Evolutionary conservation across 2,888 invertebrate genomes (phyloP), one percentile per base, ranked within the genome.

Genomic region (Andrena flavipes): DNA sequence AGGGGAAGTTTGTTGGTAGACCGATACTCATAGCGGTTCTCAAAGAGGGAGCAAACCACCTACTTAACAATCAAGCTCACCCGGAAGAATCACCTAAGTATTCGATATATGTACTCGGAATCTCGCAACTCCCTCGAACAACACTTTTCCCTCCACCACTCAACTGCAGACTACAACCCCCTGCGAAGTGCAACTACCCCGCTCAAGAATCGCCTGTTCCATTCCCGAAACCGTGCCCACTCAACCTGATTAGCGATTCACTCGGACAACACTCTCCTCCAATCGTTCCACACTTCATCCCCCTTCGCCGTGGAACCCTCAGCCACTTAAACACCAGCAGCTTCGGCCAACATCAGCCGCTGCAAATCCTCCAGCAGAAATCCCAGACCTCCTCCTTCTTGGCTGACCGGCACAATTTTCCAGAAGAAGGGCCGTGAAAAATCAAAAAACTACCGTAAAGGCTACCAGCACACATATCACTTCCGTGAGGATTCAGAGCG

Each of bases 171-270:
- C 23, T 56, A 4, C 56, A 56, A 23, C 26, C 23, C 54, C 23
- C 26, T n/a, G 54, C 54, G 10, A 8, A 20, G 8, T 23, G 20
- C 23, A 56, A 56, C 54, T 13, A 56, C 10, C 23, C 20, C 56
- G 10, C 54, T n/a, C 54, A 56, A 56, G 23, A 56, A 56, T 56
- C 56, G 10, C 10, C 23, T 13, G 56, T 23, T 10, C 23, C 23
- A 23, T 26, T 10, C 10, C 10, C 23, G 10, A 56, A 56, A 51
- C 51, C n/a, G 56, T 56, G 56, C 23, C 56, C 10, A 26, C 56
- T 56, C 56, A 56, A 56, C 23, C 56, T 23, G 56, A 56, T 56
- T 20, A 56, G 23, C 56, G 10, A 56, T 56, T 26, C 56, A 42
- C 23, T 56, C 23, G 20, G 20, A 23, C 56, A 20, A 51, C 56